Percentiles rank a stretch among this genome's conserved stretches.
Evolutionary conservation across 2,797 vertebrate genomes (phyloP).

Genomic region (Delichon dasypus): DNA sequence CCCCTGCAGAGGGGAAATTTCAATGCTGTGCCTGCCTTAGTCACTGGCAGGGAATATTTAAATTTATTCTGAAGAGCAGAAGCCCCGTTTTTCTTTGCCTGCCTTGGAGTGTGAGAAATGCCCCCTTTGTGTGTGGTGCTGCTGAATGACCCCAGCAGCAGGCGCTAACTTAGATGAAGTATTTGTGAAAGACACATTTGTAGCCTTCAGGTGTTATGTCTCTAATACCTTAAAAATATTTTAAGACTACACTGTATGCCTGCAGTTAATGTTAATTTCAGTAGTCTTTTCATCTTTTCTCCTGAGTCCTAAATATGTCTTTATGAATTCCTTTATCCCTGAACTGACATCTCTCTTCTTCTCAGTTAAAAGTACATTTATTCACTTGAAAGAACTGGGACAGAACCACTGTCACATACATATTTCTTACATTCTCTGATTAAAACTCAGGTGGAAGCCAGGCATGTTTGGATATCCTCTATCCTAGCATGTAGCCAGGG

Average conservation of each 20-base stretch:
- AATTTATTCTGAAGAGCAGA: not conserved
- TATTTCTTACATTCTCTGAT: not conserved
- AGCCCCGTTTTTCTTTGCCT: not conserved
- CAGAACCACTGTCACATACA: not conserved
- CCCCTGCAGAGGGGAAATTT: not conserved
- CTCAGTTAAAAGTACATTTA: not conserved
- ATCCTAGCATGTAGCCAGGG: not conserved
- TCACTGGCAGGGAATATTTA: not conserved
- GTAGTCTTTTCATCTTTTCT: not conserved
- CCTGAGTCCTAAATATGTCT: not conserved
- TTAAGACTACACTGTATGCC: not conserved
- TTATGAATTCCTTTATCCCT: slow-evolving; percentile 12
- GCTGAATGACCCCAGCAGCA: not conserved
- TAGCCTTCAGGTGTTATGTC: not conserved
- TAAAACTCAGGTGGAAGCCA: not conserved
- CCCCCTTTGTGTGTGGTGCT: not conserved
- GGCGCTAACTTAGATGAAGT: not conserved
- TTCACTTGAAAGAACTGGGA: not conserved
- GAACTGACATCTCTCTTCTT: not conserved
- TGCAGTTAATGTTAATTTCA: slow-evolving; percentile 22
- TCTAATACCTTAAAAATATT: not conserved
- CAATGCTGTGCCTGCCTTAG: not conserved
- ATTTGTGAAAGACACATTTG: not conserved
- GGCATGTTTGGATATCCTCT: not conserved
- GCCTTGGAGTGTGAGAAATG: not conserved